phyloP scores from a whole-genome alignment of 92 coral and sea anemone species.

The Parazoanthus darwini region DNA sequence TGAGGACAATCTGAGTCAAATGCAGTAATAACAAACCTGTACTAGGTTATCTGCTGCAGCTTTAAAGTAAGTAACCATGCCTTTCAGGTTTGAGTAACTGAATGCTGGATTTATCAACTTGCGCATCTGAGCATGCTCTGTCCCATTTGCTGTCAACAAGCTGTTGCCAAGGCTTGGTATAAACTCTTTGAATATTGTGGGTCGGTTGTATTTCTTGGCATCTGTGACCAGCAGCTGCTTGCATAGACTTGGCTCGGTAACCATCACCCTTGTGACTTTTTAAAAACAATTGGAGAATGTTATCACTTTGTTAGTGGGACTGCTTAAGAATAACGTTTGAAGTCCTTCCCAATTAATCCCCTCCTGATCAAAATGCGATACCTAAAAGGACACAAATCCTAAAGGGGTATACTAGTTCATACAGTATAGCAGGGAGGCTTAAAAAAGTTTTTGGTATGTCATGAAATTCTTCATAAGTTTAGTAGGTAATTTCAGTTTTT shows the following conservation, averaged over 20 bases:
- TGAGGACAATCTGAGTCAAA: not conserved
- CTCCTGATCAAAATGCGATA: too few relatives aligned
- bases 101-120: constrained; percentile 54
- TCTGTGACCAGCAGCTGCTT: constrained; percentile 55
- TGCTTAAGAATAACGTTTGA: too few relatives aligned
- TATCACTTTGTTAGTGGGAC: not conserved
- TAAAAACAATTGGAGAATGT: not conserved
- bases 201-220: constrained; percentile 43
- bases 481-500: too few relatives aligned
- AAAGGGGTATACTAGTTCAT: too few relatives aligned
- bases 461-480: not conserved
- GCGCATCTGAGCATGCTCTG: constrained; percentile 47
- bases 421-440: not conserved
- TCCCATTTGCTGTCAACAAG: constrained; percentile 41
- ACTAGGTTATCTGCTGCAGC: constrained; percentile 41
- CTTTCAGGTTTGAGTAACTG: constrained; percentile 49
- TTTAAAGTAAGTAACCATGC: constrained; percentile 48
- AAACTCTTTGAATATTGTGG: constrained; percentile 20
- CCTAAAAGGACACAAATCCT: too few relatives aligned
- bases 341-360: too few relatives aligned
- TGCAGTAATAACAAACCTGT: constrained; percentile 19
- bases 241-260: constrained; percentile 34
- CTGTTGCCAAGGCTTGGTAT: constrained; percentile 56
- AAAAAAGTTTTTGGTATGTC: too few relatives aligned
- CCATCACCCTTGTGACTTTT: constrained; percentile 33